Conservation (phyloP, 2,113 vertebrate genomes). For the Anarrhichthys ocellatus region DNA sequence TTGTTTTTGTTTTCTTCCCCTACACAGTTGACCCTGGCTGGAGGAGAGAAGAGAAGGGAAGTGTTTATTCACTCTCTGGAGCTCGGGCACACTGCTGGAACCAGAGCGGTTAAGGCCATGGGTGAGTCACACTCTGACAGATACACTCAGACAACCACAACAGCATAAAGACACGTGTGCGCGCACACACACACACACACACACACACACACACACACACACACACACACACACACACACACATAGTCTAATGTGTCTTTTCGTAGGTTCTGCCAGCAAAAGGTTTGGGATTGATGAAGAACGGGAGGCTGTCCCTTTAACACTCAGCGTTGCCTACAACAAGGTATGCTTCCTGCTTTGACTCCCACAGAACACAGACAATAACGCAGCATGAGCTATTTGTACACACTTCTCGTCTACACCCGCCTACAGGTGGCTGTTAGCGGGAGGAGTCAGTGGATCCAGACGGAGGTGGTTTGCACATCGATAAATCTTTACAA, state of each 20-base stretch:
- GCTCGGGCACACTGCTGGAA: conserved; percentile 92
- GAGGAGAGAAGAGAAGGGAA: conserved; percentile 88
- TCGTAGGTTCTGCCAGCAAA: conserved; percentile 91
- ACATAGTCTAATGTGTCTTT: neutral
- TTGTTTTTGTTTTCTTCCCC: neutral
- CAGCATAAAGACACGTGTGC: neutral
- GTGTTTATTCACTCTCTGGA: conserved; percentile 96
- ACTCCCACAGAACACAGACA: neutral
- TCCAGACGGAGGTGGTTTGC: conserved; percentile 87
- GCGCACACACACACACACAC: conserved; percentile 4
- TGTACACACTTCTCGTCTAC: neutral
- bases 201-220: neutral
- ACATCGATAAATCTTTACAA: conserved; percentile 92
- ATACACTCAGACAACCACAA: neutral
- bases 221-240: neutral
- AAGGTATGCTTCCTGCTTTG: conserved; percentile 82
- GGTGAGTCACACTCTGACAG: conserved; percentile 79
- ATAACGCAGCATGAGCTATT: neutral
- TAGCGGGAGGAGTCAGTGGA: conserved; percentile 92
- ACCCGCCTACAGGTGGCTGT: conserved; percentile 84
- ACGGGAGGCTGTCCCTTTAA: conserved; percentile 91
- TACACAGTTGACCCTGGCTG: conserved; percentile 89
- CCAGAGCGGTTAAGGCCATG: conserved; percentile 92
- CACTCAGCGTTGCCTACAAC: conserved; percentile 91
- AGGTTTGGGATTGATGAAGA: conserved; percentile 94